These are phyloP conservation scores for Xylophagus ater DNA, from an alignment of 2,888 invertebrate species.

Conservation along the genomic window DNA sequence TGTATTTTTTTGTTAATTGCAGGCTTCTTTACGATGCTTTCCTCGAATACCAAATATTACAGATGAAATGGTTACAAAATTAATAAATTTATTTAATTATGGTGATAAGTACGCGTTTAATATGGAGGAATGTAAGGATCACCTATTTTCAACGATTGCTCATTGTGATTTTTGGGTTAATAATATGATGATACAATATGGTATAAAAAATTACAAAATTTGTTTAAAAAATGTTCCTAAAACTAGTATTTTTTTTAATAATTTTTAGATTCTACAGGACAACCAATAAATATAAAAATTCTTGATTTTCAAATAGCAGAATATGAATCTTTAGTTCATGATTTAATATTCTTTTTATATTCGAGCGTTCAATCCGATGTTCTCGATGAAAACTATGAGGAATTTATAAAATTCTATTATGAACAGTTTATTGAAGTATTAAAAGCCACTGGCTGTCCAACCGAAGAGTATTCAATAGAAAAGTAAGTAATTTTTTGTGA, in stretches of 20 bases:
- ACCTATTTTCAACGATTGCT: slow-evolving; percentile 43
- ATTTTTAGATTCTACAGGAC: slow-evolving; percentile 26
- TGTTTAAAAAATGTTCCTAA: not conserved
- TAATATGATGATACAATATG: slow-evolving; percentile 45
- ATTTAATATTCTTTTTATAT: slow-evolving; percentile 46
- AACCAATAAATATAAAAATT: slow-evolving; percentile 43
- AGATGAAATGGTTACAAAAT: slow-evolving; percentile 18
- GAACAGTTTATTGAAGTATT: slow-evolving; percentile 40
- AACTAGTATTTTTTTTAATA: not conserved
- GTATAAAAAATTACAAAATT: slow-evolving; percentile 21
- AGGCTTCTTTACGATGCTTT: slow-evolving; percentile 7
- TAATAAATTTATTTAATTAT: slow-evolving; percentile 20
- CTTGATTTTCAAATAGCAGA: slow-evolving; percentile 48
- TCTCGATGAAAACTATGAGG: slow-evolving; percentile 39
- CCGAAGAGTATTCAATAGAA: slow-evolving; percentile 36
- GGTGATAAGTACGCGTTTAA: slow-evolving; percentile 22
- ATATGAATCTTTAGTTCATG: slow-evolving; percentile 42
- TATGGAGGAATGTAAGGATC: slow-evolving; percentile 25
- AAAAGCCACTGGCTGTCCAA: slow-evolving; percentile 33
- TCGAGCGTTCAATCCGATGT: slow-evolving; percentile 42
- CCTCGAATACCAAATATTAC: slow-evolving; percentile 14
- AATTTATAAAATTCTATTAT: slow-evolving; percentile 44
- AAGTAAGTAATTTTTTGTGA: slow-evolving; percentile 25
- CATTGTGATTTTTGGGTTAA: slow-evolving; percentile 52
- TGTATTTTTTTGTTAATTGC: not conserved